phyloP scores from a whole-genome alignment of 2,888 invertebrate genomes.

The Drosophila borealis region DNA sequence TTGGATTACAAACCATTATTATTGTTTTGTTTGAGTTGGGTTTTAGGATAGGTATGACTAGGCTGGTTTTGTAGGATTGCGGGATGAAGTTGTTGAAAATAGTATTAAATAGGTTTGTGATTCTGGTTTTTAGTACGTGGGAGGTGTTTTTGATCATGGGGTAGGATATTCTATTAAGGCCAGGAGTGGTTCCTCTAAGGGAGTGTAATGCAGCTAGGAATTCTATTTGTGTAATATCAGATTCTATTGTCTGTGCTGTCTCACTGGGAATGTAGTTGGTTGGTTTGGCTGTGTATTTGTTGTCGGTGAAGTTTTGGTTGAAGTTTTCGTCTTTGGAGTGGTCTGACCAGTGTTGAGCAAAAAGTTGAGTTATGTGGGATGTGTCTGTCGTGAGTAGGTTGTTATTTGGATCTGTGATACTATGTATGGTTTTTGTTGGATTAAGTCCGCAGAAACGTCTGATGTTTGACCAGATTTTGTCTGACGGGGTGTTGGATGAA shows the following conservation, averaged over 20 bases:
- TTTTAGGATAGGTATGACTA: no score
- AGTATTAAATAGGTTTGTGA: constrained; percentile 14
- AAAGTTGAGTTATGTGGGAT: neutral
- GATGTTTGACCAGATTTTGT: constrained; percentile 12
- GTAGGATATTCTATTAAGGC: constrained; percentile 33
- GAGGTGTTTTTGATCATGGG: constrained; percentile 34
- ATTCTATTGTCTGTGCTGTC: constrained; percentile 15
- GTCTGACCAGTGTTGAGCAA: neutral
- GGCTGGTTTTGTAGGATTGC: constrained; percentile 12
- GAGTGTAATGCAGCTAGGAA: constrained; percentile 10
- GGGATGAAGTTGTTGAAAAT: constrained; percentile 20
- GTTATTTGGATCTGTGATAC: neutral
- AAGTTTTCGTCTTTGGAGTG: neutral
- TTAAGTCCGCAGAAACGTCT: no score
- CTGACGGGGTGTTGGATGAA: neutral
- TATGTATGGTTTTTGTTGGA: constrained; percentile 6
- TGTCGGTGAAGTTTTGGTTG: neutral
- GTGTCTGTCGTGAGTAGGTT: neutral
- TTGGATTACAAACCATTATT: neutral
- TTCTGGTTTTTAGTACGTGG: constrained; percentile 6
- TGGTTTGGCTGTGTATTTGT: constrained; percentile 14
- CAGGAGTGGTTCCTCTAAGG: constrained; percentile 5
- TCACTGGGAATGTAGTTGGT: constrained; percentile 5
- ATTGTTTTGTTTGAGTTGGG: constrained; percentile 32
- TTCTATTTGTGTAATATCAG: constrained; percentile 12